These are phyloP conservation scores for Brachionus calyciflorus DNA, from an alignment of 1,140 invertebrate species.

Conservation along the genomic window DNA sequence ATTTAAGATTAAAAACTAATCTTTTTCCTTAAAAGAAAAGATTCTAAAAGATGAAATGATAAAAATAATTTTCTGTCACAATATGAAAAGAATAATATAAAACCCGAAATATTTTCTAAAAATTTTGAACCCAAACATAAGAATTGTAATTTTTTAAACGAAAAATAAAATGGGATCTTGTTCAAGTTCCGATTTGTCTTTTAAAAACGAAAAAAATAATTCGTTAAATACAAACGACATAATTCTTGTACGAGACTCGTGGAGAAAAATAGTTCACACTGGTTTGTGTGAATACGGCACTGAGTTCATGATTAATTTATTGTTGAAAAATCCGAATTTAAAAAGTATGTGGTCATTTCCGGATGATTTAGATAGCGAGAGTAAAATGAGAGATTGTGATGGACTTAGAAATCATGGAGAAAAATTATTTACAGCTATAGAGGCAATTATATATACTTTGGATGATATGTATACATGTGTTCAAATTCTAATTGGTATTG, in stretches of 20 bases:
- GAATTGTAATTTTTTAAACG: too few relatives aligned
- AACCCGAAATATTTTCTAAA: too few relatives aligned
- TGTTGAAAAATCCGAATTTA: not conserved
- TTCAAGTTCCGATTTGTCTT: not conserved
- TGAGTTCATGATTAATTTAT: not conserved
- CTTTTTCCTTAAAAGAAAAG: too few relatives aligned
- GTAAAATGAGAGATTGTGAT: not conserved
- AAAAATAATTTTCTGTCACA: too few relatives aligned
- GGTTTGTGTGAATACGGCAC: not conserved
- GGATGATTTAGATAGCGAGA: not conserved
- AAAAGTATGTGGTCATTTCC: not conserved
- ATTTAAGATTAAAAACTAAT: too few relatives aligned
- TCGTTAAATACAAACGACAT: not conserved
- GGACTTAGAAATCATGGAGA: not conserved
- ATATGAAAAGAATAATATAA: too few relatives aligned
- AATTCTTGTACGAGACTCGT: not conserved
- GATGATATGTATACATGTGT: not conserved
- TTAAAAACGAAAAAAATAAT: not conserved
- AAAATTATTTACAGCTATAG: not conserved
- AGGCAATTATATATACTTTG: not conserved
- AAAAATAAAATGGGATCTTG: conserved; percentile 20
- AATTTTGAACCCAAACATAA: too few relatives aligned
- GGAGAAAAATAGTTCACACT: conserved; percentile 1
- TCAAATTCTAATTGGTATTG: not conserved
- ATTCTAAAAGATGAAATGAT: too few relatives aligned